Percentiles rank a stretch among this genome's conserved stretches.
phyloP scores from a whole-genome alignment of 2,113 vertebrate species.

The Cacatua alba region DNA sequence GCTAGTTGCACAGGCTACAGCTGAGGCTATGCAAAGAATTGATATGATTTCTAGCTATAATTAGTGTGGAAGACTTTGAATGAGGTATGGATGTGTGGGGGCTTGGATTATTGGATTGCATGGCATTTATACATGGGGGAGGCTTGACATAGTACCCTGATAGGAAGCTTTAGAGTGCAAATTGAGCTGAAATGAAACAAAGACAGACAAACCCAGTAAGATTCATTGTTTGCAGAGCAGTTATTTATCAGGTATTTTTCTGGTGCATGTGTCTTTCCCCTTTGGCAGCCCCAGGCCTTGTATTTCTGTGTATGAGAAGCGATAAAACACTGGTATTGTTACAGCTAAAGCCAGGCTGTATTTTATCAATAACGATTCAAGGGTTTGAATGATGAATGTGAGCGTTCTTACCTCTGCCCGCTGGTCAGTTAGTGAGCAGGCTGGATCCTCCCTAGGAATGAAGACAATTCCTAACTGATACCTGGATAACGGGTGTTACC shows the following conservation, averaged over 20 bases:
- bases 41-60: accelerated
- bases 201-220: not conserved
- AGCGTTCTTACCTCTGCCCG: not conserved
- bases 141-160: not conserved
- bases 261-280: accelerated
- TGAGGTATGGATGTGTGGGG: not conserved
- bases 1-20: not conserved
- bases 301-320: not conserved
- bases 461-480: not conserved
- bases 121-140: not conserved
- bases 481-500: not conserved
- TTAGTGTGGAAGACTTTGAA: not conserved
- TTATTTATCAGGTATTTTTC: not conserved
- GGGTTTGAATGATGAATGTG: not conserved
- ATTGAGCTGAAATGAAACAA: not conserved
- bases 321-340: not conserved
- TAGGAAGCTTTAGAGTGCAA: not conserved
- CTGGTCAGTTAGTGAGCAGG: not conserved
- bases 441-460: accelerated
- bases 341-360: not conserved
- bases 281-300: not conserved
- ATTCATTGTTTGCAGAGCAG: accelerated
- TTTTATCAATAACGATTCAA: not conserved
- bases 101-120: not conserved
- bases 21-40: not conserved